These are phyloP conservation scores for Oxygymnocypris stewartii DNA, from an alignment of 2,113 vertebrate species.

Conservation along the genomic window DNA sequence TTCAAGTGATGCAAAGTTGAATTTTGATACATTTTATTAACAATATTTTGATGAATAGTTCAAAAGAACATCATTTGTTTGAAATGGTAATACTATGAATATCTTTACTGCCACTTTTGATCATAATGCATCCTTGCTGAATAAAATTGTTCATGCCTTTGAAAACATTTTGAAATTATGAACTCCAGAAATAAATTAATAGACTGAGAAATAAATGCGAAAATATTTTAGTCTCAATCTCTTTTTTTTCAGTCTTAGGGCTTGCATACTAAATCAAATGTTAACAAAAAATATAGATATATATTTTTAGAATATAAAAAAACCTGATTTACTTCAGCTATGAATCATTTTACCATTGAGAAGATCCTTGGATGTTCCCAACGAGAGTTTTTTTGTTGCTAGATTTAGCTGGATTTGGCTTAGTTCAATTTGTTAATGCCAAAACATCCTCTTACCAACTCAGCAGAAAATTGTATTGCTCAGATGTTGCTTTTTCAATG, in stretches of 20 bases:
- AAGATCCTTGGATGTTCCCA: neutral
- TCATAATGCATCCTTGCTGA: neutral
- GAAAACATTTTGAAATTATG: neutral
- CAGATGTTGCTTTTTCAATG: slow-evolving; percentile 12
- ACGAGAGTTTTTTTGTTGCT: neutral
- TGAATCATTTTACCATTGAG: neutral
- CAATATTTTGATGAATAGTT: neutral
- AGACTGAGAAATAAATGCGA: too few species aligned
- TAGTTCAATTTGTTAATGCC: slow-evolving; percentile 15
- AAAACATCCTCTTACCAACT: slow-evolving; percentile 19
- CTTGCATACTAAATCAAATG: neutral
- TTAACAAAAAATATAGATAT: neutral
- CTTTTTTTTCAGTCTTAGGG: too few species aligned
- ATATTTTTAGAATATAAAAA: neutral
- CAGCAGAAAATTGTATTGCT: neutral
- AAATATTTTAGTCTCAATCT: neutral
- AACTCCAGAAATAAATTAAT: neutral
- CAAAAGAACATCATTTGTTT: neutral
- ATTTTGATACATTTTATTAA: neutral
- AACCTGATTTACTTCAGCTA: neutral
- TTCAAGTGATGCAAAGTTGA: neutral
- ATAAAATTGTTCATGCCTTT: neutral
- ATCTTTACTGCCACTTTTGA: neutral
- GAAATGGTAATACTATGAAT: neutral
- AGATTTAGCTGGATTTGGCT: slow-evolving; percentile 28